Evolutionary conservation across 2,888 invertebrate species (phyloP).

Genomic region (Hirudinaria manillensis): DNA sequence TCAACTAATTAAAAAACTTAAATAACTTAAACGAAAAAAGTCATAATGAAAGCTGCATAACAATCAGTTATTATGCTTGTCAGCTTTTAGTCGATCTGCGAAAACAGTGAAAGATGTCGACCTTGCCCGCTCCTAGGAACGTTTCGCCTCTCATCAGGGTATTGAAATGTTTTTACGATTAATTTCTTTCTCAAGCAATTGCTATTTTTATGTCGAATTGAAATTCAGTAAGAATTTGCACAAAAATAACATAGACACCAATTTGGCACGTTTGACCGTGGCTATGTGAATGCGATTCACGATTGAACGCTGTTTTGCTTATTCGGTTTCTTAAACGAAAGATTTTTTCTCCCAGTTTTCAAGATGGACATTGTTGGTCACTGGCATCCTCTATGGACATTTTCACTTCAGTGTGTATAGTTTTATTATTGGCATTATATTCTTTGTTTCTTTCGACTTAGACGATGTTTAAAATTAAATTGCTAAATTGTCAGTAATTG

Average conservation of each 20-base stretch:
- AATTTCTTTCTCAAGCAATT: neutral
- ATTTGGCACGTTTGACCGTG: no score
- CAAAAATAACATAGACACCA: no score
- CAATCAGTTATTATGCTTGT: no score
- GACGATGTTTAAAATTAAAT: neutral
- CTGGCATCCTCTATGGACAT: conserved; percentile 28
- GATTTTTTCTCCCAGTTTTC: conserved; percentile 25
- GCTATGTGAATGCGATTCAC: neutral
- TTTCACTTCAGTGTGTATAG: conserved; percentile 29
- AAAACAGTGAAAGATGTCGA: conserved; percentile 23
- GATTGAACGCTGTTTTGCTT: neutral
- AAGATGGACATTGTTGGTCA: conserved; percentile 28
- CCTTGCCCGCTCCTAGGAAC: conserved; percentile 30
- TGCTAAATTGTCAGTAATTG: neutral
- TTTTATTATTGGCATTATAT: neutral
- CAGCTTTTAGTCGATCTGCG: neutral
- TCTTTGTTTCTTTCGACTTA: neutral
- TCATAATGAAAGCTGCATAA: no score
- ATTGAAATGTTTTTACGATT: neutral
- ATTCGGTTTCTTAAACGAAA: neutral
- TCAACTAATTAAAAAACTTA: no score
- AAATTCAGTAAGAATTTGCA: neutral
- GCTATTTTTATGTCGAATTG: neutral
- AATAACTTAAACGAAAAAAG: no score
- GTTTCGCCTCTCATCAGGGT: conserved; percentile 32